These are phyloP conservation scores for Popillia japonica DNA, from an alignment of 1,140 invertebrate genomes.

Conservation along the genomic window DNA sequence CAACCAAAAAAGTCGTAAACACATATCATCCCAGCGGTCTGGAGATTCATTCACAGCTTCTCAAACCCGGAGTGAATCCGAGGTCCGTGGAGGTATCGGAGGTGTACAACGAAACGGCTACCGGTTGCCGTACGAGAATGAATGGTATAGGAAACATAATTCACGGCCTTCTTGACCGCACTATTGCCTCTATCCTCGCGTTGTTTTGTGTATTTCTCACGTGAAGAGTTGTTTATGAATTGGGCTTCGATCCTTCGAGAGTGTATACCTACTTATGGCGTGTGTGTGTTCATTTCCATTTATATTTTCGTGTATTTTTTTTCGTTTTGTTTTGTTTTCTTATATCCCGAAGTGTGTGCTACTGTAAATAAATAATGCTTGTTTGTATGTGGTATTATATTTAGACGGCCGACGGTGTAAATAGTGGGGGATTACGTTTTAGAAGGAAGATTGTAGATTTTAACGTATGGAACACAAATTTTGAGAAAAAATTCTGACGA, in stretches of 20 bases:
- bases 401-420: too few relatives aligned
- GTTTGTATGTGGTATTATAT: too few relatives aligned
- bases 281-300: not conserved
- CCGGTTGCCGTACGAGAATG: not conserved
- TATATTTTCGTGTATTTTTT: too few relatives aligned
- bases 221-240: slow-evolving; percentile 31
- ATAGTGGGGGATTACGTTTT: too few relatives aligned
- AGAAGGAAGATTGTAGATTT: too few relatives aligned
- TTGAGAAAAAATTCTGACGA: too few relatives aligned
- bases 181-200: not conserved
- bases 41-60: not conserved
- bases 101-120: not conserved
- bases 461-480: too few relatives aligned
- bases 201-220: not conserved
- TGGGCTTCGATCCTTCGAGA: not conserved
- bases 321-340: too few relatives aligned
- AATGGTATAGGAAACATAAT: not conserved
- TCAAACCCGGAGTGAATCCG: too few relatives aligned
- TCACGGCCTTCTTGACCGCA: not conserved
- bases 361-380: too few relatives aligned
- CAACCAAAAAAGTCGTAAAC: not conserved
- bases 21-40: not conserved
- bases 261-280: too few relatives aligned
- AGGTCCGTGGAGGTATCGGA: not conserved
- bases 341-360: too few relatives aligned